Evolutionary conservation across 2,888 invertebrate genomes (phyloP).

Genomic region (Spialia ferax): DNA sequence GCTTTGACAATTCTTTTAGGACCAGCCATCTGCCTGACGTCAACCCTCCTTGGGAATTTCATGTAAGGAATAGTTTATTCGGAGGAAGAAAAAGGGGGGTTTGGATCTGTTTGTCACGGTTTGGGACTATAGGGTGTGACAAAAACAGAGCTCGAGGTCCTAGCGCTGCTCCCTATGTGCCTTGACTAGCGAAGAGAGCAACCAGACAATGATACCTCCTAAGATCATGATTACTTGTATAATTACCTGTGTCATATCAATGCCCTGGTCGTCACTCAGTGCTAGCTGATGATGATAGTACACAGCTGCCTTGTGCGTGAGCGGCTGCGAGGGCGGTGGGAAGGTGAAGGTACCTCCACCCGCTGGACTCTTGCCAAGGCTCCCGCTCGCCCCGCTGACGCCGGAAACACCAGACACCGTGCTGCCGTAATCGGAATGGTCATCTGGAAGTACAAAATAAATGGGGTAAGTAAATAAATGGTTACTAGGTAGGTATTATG

Average conservation of each 20-base stretch:
- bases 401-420: conserved; percentile 87
- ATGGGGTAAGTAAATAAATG: background rate
- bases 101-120: no score
- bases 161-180: no score
- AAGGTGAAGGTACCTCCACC: conserved; percentile 91
- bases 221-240: background rate
- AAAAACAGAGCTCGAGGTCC: no score
- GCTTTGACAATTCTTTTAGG: no score
- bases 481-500: no score
- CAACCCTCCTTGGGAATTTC: no score
- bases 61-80: no score
- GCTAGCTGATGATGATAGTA: conserved; percentile 94
- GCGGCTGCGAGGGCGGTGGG: conserved; percentile 89
- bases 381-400: conserved; percentile 81
- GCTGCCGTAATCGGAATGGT: conserved; percentile 89
- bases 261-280: conserved; percentile 95
- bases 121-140: no score
- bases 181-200: no score
- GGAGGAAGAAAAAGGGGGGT: no score
- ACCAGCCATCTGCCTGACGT: no score
- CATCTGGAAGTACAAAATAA: conserved; percentile 76
- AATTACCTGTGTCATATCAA: conserved; percentile 93
- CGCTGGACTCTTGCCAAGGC: conserved; percentile 88
- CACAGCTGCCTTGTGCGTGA: conserved; percentile 92
- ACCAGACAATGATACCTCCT: no score